These are phyloP conservation scores for Coreius guichenoti DNA, from an alignment of 2,797 vertebrate genomes.

Conservation along the genomic window DNA sequence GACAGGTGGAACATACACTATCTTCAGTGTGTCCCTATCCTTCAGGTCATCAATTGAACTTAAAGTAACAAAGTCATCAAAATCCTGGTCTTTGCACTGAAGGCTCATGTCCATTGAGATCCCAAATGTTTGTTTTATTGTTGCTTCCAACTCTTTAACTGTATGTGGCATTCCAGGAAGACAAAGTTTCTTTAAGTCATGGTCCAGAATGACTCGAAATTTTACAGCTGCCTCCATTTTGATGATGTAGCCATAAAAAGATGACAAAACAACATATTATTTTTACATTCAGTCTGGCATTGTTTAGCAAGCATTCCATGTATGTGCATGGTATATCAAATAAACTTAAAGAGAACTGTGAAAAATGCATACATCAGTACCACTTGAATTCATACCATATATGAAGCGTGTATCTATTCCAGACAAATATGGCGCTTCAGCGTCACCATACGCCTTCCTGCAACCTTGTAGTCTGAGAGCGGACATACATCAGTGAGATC, in stretches of 20 bases:
- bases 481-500: conserved; percentile 44
- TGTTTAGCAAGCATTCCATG: conserved; percentile 23
- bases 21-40: conserved; percentile 40
- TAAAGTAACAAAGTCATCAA: conserved; percentile 46
- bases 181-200: conserved; percentile 50
- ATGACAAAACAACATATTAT: conserved; percentile 29
- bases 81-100: conserved; percentile 40
- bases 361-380: not conserved
- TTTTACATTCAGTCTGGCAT: conserved; percentile 29
- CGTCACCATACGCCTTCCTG: conserved; percentile 20
- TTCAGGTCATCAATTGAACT: conserved; percentile 41
- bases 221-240: conserved; percentile 38
- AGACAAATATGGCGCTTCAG: conserved; percentile 26
- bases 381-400: not conserved
- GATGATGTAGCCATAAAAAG: conserved; percentile 39
- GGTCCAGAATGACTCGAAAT: conserved; percentile 44
- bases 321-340: not conserved
- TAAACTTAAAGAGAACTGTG: no score
- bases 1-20: conserved; percentile 42
- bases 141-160: conserved; percentile 35
- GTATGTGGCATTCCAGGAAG: conserved; percentile 41
- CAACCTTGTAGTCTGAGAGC: conserved; percentile 36
- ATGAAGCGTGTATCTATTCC: conserved; percentile 4
- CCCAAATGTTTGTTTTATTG: conserved; percentile 39
- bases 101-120: conserved; percentile 43